Evolutionary conservation across 1,140 invertebrate species (phyloP).

Genomic region (Akabosia matsudoensis): DNA sequence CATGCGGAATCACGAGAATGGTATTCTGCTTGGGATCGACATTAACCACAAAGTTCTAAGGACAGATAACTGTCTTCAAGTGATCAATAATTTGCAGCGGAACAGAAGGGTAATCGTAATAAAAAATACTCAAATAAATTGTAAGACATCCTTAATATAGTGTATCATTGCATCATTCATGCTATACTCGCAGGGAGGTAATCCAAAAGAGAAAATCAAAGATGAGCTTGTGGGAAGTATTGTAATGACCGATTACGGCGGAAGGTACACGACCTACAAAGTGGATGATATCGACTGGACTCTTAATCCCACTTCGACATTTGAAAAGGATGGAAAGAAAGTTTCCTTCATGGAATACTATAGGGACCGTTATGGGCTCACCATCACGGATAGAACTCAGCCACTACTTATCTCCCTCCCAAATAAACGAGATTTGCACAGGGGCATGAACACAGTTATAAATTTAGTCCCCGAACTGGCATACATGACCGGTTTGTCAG

Average conservation of each 20-base stretch:
- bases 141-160: too few species aligned
- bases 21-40: conserved; percentile 64
- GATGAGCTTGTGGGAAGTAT: background rate
- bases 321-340: background rate
- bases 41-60: conserved; percentile 44
- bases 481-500: background rate
- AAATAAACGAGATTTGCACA: background rate
- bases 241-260: background rate
- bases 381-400: background rate
- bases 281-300: background rate
- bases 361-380: background rate
- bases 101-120: too few species aligned
- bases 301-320: background rate
- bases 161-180: conserved; percentile 69
- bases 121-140: too few species aligned
- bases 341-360: background rate
- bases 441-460: background rate
- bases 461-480: background rate
- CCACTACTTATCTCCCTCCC: background rate
- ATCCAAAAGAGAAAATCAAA: too few species aligned
- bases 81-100: conserved; percentile 49
- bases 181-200: too few species aligned
- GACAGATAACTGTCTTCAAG: conserved; percentile 53
- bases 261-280: background rate
- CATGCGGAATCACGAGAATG: conserved; percentile 71